Evolutionary conservation across 2,797 vertebrate species (phyloP).

Genomic region (Anniella stebbinsi): DNA sequence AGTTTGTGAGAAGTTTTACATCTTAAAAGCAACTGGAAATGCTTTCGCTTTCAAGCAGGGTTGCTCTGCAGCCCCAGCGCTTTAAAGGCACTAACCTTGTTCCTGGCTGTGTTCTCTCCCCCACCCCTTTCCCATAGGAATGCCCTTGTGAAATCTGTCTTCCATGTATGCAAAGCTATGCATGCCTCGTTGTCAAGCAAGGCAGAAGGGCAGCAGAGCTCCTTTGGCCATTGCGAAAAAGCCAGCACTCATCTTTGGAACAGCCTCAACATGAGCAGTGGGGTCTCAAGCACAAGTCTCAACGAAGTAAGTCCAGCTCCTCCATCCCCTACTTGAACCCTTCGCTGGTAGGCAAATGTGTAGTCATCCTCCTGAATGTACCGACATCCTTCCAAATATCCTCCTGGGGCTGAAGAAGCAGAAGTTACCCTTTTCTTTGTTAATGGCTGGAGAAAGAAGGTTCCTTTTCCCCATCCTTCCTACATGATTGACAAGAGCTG

Average conservation of each 20-base stretch:
- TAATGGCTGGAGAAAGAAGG: background rate
- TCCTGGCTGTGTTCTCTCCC: background rate
- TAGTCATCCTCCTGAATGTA: background rate
- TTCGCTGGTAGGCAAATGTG: background rate
- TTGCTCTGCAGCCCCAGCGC: background rate
- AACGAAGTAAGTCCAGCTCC: conserved; percentile 83
- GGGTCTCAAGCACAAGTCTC: conserved; percentile 82
- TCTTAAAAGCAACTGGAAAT: too few relatives aligned
- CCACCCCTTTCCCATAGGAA: conserved; percentile 80
- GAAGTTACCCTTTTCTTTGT: background rate
- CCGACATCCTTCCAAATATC: background rate
- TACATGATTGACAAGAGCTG: background rate
- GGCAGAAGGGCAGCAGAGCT: conserved; percentile 84
- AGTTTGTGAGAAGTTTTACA: background rate
- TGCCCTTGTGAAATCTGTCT: conserved; percentile 89
- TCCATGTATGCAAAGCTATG: conserved; percentile 91
- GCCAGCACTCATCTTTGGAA: conserved; percentile 90
- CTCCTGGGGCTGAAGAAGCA: background rate
- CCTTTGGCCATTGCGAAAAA: conserved; percentile 89
- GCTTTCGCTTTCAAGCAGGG: background rate
- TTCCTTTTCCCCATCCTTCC: conserved; percentile 3
- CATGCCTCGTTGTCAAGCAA: conserved; percentile 90
- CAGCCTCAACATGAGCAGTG: conserved; percentile 86
- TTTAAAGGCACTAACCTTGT: background rate
- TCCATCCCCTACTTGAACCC: background rate